phyloP scores from a whole-genome alignment of 2,797 vertebrate species.

The Lepilemur septentrionalis region DNA sequence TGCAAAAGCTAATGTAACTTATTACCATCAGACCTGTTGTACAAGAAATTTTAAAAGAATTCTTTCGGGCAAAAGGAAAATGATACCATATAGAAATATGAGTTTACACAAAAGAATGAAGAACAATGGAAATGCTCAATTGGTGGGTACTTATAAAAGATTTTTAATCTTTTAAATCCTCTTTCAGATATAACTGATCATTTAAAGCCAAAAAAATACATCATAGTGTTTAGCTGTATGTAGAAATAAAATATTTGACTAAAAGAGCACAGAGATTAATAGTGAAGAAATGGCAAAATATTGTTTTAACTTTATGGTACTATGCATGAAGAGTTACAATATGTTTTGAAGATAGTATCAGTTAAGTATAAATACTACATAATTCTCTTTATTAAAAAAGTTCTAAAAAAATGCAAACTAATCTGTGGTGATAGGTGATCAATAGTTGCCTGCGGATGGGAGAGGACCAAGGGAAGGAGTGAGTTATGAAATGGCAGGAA shows the following conservation, averaged over 20 bases:
- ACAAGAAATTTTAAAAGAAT: neutral
- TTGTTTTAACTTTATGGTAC: neutral
- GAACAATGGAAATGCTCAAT: neutral
- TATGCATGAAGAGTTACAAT: neutral
- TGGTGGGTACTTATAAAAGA: neutral
- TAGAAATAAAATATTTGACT: neutral
- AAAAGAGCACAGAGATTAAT: neutral
- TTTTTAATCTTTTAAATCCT: neutral
- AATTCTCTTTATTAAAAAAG: neutral
- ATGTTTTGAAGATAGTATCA: neutral
- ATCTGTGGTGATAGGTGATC: neutral
- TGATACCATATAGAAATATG: neutral
- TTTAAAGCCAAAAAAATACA: neutral
- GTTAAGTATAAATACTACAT: neutral
- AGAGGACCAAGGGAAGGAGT: neutral
- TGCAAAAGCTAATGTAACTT: neutral
- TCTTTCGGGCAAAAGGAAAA: neutral
- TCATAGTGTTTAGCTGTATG: neutral
- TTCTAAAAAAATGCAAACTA: neutral
- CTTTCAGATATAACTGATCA: neutral
- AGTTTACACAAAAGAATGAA: neutral
- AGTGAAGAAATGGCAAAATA: neutral
- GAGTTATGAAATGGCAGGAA: neutral
- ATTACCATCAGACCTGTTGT: neutral
- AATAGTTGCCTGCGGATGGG: neutral